Evolutionary conservation across 1,140 invertebrate species (phyloP), one percentile per base, ranked within the genome.

Genomic region (Berghia stephanieae): DNA sequence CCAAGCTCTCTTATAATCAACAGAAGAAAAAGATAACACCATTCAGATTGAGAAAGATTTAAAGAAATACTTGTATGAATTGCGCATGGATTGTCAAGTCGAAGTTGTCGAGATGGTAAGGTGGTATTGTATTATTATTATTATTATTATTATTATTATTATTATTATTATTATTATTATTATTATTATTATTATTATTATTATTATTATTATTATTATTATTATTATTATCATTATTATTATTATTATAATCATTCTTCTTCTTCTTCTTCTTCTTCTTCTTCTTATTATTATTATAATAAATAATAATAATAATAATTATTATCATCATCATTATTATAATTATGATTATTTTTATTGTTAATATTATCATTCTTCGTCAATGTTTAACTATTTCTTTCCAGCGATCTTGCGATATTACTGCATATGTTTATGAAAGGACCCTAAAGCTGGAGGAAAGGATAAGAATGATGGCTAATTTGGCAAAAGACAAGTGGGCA

Each of bases 1-100:
- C 8, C 42, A 42, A 43, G 44, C 10, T 43, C 27, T 63, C 71
- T 75, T 78, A 46, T 74, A 70, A 0, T 57, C 36, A n/a, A n/a
- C 73, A 88, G 87, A 98, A 90, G 94, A 98, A 91, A 96, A 98
- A 88, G 98, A 99, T 86, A 99, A 99, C 90, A 98, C 96, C n/a
- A 98, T 99, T 83, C 97, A 99, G 90, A 99, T 99, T 96, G 98
- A 99, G 90, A 98, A 99, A 88, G 97, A 99, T 90, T 91, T 99
- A 43, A 96, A 98, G 89, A 97, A 94, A 88, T 99, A 99, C 91
- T 91, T 99, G 34, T 99, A 99, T 88, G 95, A 99, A 88, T 91
- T 99, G 42, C 93, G 98, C 82, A 98, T 99, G 85, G 95, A 98
- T 81, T 98, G 97, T 18, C 95, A 98, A 89, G 97, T 99, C 8